Base-by-base conservation (phyloP, 2,888 invertebrate genomes). In the Galerucella calmariensis region DNA sequence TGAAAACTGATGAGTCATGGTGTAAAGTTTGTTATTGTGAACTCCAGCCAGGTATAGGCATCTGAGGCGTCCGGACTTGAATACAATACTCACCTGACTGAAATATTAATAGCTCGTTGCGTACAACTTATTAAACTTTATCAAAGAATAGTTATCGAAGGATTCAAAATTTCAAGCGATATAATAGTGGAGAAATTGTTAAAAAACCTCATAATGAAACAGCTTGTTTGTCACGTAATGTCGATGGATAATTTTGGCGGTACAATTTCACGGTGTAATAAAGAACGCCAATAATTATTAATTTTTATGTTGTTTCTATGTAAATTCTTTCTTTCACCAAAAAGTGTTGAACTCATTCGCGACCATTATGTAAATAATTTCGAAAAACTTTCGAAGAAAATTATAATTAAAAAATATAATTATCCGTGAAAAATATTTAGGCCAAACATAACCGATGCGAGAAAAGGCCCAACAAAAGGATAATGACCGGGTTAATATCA, bases 51-150 rank as follows among this genome's bases (percentile, higher is more conserved):
- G 77, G 77, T 78, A 75, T 72, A 78, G 79, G 78, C 70, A 79
- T 79, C 77, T 79, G 77, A 77, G 77, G 77, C 79, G 77, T 79
- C 79, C 79, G 78, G 79, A 66, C 73, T 78, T 77, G 78, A 77
- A 78, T 78, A 78, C 78, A 56, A 74, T 77, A 78, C 70, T 74
- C 61, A 35, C 48, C 48, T 65, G 67, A 67, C 61, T 62, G 35
- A 63, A 61, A 62, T 62, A 62, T 35, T 51, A 59, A 69, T 62
- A 27, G n/a, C 4, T 51, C n/a, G 51, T 51, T n/a, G 51, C n/a
- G 14, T 14, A 51, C 14, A 51, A 14, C 14, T 51, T 51, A 14
- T 14, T 51, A 35, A 35, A n/a, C n/a, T 51, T 51, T 51, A 51
- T n/a, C 51, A 5, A n/a, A 51, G 4, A 1, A 51, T 6, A 14